Percentiles rank a stretch among this genome's conserved stretches.
Evolutionary conservation across 2,888 invertebrate genomes (phyloP).

Genomic region (Caenorhabditis sp.): DNA sequence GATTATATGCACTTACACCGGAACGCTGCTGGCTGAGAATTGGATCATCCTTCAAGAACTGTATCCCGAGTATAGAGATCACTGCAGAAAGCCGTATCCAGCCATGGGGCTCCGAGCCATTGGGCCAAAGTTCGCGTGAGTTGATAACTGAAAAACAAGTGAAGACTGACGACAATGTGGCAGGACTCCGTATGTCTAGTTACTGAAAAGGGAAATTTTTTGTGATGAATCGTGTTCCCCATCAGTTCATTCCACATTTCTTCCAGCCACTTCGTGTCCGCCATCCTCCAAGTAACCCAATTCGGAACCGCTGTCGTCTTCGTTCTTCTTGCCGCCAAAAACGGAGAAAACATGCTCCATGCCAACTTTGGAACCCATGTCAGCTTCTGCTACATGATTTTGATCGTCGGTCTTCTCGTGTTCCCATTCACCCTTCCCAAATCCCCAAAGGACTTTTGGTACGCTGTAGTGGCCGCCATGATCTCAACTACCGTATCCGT

Average conservation of each 20-base stretch:
- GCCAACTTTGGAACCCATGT: slow-evolving; percentile 67
- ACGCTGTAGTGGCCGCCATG: slow-evolving; percentile 80
- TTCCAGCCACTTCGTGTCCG: slow-evolving; percentile 75
- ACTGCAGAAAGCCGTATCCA: slow-evolving; percentile 81
- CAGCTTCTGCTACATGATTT: slow-evolving; percentile 78
- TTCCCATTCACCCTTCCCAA: slow-evolving; percentile 81
- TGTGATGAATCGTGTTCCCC: not conserved
- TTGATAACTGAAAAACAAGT: not conserved
- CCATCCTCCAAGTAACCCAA: slow-evolving; percentile 77
- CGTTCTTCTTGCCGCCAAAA: slow-evolving; percentile 78
- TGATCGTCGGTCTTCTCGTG: slow-evolving; percentile 77
- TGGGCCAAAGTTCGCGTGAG: slow-evolving; percentile 76
- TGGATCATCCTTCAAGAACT: slow-evolving; percentile 72
- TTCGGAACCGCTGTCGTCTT: slow-evolving; percentile 82
- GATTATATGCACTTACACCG: slow-evolving; percentile 78
- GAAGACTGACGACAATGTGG: not conserved
- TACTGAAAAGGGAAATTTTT: not conserved
- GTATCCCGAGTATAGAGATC: slow-evolving; percentile 75
- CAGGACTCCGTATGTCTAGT: not conserved
- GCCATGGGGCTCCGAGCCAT: slow-evolving; percentile 79
- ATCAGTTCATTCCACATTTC: slow-evolving; percentile 21
- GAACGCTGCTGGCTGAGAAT: slow-evolving; percentile 76
- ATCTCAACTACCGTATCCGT: slow-evolving; percentile 78
- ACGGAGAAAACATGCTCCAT: slow-evolving; percentile 77
- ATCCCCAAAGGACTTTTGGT: slow-evolving; percentile 82